Evolutionary conservation across 2,888 invertebrate genomes (phyloP), one percentile per base, ranked within the genome.

Genomic region (Chrysolina oricalcia): DNA sequence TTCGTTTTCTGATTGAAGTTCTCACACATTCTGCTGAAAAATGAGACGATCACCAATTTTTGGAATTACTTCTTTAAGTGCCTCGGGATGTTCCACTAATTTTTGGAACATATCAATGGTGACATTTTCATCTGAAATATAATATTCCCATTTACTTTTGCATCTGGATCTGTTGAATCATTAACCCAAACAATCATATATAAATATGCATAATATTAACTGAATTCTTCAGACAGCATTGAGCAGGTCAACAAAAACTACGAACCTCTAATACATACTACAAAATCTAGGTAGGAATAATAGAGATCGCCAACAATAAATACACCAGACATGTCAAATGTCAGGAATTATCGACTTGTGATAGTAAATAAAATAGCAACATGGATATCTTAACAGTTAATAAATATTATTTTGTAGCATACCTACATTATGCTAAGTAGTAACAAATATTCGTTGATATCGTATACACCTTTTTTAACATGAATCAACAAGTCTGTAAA

Each of bases 71-170:
- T 43, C 43, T 8, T 15, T 43, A 43, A 27, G 43, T 43, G 43
- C 15, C 43, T 43, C 43, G 43, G 15, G 9, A 43, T 43, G 43
- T 43, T 43, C 43, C 43, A 43, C 43, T 15, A 2, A 15, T 15
- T 43, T 43, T 43, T 50, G 50, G 50, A 50, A 50, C 50, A 50
- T 50, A 50, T 50, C 8, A 50, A 50, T 50, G 5, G 50, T 50
- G 50, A 50, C 50, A 50, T 50, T 50, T 50, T 17, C 50, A 50
- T 50, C 50, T 50, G 50, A 17, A n/a, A 50, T 50, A 17, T 27
- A 10, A 43, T 2, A 43, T 15, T 8, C 43, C 43, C 43, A 43
- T 43, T 15, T 4, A 43, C 43, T 13, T 43, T 43, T 1, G 43
- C 43, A 10, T 43, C 43, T 43, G 43, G 2, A 43, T 43, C 43